Percentiles rank a stretch among this genome's conserved stretches.
Conservation (phyloP, 2,113 vertebrate species). For the Larimichthys polyactis region DNA sequence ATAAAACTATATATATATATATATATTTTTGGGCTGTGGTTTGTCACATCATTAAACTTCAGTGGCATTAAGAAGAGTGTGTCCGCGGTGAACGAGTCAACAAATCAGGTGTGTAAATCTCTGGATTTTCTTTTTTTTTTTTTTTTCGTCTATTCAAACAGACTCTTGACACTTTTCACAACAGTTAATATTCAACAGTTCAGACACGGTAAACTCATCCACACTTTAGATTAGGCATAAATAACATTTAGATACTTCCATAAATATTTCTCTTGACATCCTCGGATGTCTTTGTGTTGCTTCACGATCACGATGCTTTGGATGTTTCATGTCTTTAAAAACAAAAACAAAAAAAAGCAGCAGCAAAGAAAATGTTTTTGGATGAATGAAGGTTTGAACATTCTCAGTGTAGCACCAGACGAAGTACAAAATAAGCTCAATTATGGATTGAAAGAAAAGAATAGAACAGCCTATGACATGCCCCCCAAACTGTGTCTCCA, state of each 20-base stretch:
- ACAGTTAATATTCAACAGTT: slow-evolving; percentile 41
- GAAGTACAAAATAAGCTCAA: slow-evolving; percentile 62
- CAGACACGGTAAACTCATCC: slow-evolving; percentile 43
- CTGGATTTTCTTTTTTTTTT: neutral
- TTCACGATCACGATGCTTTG: slow-evolving; percentile 37
- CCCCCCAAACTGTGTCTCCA: neutral
- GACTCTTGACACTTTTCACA: slow-evolving; percentile 48
- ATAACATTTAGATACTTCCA: slow-evolving; percentile 35
- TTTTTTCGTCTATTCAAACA: slow-evolving; percentile 23
- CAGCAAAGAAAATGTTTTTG: slow-evolving; percentile 52
- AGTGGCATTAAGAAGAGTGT: neutral
- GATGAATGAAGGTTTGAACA: slow-evolving; percentile 58
- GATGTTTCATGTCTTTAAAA: slow-evolving; percentile 45
- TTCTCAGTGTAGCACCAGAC: slow-evolving; percentile 81
- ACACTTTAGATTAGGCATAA: slow-evolving; percentile 32
- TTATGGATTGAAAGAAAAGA: slow-evolving; percentile 36
- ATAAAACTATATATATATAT: neutral
- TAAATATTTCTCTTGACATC: slow-evolving; percentile 11
- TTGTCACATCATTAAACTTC: neutral
- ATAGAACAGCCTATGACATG: slow-evolving; percentile 12
- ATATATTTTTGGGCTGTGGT: neutral
- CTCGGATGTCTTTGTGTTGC: neutral
- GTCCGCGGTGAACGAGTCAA: neutral
- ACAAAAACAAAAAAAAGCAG: slow-evolving; percentile 40
- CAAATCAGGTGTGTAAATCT: neutral